Evolutionary conservation across 2,888 invertebrate genomes (phyloP), one percentile per base, ranked within the genome.

Genomic region (Notodonta ziczac): DNA sequence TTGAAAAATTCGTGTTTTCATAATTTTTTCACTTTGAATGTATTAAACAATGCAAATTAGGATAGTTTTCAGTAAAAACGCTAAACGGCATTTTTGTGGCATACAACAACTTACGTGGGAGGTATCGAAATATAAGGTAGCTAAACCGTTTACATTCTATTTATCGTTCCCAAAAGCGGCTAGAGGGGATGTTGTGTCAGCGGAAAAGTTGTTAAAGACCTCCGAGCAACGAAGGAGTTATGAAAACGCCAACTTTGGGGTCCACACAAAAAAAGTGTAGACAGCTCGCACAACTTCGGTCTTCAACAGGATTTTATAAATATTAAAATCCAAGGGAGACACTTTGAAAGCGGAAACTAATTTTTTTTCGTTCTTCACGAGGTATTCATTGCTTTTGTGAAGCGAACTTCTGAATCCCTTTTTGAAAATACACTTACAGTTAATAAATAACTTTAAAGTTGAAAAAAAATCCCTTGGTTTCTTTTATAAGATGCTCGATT

Each of bases 181-280:
- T 59, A 57, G 64, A 66, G 59, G 77, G 73, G 75, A 78, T 83
- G 85, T 84, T 85, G 81, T 82, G 85, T 89, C 88, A 89, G 87
- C 87, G 70, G 74, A 82, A 90, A 89, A 89, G 87, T 91, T 89
- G 84, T 83, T 81, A 86, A 88, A 89, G 83, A 87, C 87, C 81
- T 79, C 74, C 78, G 75, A 78, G 80, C 81, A 84, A 88, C 84
- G 84, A 86, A 88, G 86, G 90, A 91, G 90, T 91, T 91, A 88
- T 88, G 87, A 90, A 90, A 91, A 87, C 82, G 86, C 83, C 80
- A 89, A 91, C 84, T 91, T 91, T 85, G 74, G 86, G 87, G 83
- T 83, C 82, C 74, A 74, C 74, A 75, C 80, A 86, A 87, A 89
- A 74, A 89, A 89, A 85, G 73, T 77, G 84, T 76, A 78, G 82